Evolutionary conservation across 2,888 invertebrate species (phyloP), one percentile per base, ranked within the genome.

Genomic region (Athalia cordata): DNA sequence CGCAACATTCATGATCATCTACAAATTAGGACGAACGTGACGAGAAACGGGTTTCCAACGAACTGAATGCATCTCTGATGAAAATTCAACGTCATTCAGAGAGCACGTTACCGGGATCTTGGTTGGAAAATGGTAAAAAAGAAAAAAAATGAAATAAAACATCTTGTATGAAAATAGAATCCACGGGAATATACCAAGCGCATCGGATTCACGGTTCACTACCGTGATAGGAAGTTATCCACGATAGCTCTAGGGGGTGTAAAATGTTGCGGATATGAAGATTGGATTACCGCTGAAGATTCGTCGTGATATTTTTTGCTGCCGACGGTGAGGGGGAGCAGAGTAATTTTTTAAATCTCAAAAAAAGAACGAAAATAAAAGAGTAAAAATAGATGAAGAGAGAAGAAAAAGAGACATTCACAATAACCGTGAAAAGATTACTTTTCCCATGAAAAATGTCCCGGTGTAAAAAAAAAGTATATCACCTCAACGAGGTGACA

Each of bases 361-460:
- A n/a, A 61, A n/a, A 61, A n/a, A 61, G 7, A 11, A 29, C 11
- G 9, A 43, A 29, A 9, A 68, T 15, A 6, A 67, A 50, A 9
- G 13, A 29, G 43, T 62, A 11, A 64, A 52, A n/a, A 13, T 5
- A 8, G 47, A 47, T 7, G 2, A 59, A 13, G 11, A 59, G 57
- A n/a, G n/a, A 72, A 59, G 43, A 72, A 47, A 5, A 13, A 72
- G 29, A 72, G 13, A 45, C n/a, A 49, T n/a, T 59, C 29, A 5
- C 0, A 13, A 15, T 59, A 59, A 47, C 13, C 6, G 72, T 59
- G 13, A 13, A 72, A 47, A 72, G 59, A 72, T 59, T 47, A 72
- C 45, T 72, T 9, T 5, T n/a, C 45, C 13, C 47, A 15, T 47
- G 45, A 59, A 15, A 72, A 72, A 72, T 13, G 72, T 72, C 47